Evolutionary conservation across 1,140 invertebrate species (phyloP).

Genomic region (Thaumatotibia leucotreta): DNA sequence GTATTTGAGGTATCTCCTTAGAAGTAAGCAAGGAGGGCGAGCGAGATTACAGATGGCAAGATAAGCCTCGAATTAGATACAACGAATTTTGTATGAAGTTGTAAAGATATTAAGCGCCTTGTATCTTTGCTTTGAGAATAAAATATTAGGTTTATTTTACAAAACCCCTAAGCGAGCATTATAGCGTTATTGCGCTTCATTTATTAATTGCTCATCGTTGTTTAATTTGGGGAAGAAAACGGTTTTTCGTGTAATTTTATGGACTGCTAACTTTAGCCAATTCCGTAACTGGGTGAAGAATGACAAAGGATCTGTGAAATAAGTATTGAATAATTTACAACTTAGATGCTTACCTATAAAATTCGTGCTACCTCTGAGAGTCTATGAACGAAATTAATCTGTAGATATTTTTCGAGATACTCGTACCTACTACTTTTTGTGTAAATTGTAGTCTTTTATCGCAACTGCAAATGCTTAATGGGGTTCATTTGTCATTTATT

Average conservation of each 20-base stretch:
- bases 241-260: constrained; percentile 1
- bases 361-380: no score
- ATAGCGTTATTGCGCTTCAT: constrained; percentile 12
- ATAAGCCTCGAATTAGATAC: constrained; percentile 72
- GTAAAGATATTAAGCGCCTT: constrained; percentile 59
- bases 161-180: constrained; percentile 46
- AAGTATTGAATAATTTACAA: background rate
- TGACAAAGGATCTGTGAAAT: background rate
- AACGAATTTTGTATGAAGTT: constrained; percentile 72
- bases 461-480: no score
- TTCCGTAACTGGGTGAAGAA: background rate
- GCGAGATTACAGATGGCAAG: constrained; percentile 71
- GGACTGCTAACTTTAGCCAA: background rate
- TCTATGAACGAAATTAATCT: no score
- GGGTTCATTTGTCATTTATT: no score
- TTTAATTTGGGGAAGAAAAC: constrained; percentile 7
- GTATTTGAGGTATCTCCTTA: constrained; percentile 52
- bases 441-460: no score
- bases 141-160: constrained; percentile 63
- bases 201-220: constrained; percentile 12
- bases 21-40: constrained; percentile 38
- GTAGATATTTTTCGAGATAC: no score
- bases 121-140: constrained; percentile 61
- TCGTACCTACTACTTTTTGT: no score
- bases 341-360: no score